Evolutionary conservation across 2,797 vertebrate species (phyloP), one percentile per base, ranked within the genome.

Genomic region (Acanthiza pusilla): DNA sequence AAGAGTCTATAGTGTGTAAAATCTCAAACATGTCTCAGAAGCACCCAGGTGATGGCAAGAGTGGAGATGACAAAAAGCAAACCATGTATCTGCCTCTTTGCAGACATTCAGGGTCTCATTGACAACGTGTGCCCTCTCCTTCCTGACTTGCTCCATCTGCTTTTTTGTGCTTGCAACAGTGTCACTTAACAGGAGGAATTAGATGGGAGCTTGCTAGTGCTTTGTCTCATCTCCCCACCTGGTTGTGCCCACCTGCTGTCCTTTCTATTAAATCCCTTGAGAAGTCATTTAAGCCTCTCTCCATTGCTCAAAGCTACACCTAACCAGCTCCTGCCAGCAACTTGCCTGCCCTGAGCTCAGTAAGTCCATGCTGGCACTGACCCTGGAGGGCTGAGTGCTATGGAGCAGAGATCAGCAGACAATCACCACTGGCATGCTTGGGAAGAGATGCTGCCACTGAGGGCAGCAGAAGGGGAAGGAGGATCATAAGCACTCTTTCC

Each of bases 111-210:
- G 43, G 25, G 6, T 36, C 34, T 72, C 47, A 27, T 68, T 45
- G 68, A 54, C 21, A 75, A 43, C 16, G 51, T 0, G 0, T 0
- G 0, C 4, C 18, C 17, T 68, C 75, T 65, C 54, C 63, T 92
- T 82, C 30, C 75, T 54, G 42, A 50, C 54, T 79, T 70, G 48
- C 14, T 78, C 40, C 51, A 88, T 26, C 36, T 89, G 51, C 16
- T 38, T 79, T 84, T 78, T 66, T 48, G n/a, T 4, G 1, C 40
- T 42, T 9, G 1, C 78, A 77, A 65, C 0, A 43, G 2, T 30
- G 25, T 50, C 75, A 66, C 55, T n/a, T 82, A 68, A 70, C 1
- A 2, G 43, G 48, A 85, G 23, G 38, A 87, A 62, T 71, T 57
- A 84, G 25, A 48, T 1, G 29, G 85, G 38, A 79, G 27, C n/a